Evolutionary conservation across 2,113 vertebrate species (phyloP).

Genomic region (Bolborhynchus lineola): DNA sequence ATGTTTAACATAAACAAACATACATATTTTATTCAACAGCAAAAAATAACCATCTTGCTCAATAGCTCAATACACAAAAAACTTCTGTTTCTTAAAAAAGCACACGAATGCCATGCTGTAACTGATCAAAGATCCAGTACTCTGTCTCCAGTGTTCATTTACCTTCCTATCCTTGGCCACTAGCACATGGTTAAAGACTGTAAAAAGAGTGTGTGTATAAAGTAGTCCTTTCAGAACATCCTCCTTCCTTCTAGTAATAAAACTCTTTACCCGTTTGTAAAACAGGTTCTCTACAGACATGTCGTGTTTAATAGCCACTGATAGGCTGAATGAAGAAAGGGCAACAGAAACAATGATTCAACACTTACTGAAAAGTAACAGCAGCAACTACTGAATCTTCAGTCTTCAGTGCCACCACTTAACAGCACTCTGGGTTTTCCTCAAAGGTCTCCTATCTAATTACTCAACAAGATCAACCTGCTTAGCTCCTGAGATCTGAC

Average conservation of each 20-base stretch:
- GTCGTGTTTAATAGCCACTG: not conserved
- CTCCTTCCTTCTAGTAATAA: not conserved
- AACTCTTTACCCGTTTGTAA: not conserved
- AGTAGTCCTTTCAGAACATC: not conserved
- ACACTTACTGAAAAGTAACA: not conserved
- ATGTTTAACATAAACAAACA: not conserved
- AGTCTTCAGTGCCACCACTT: not conserved
- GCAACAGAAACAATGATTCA: not conserved
- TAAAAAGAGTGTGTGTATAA: not conserved
- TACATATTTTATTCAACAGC: not conserved
- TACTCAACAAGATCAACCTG: not conserved
- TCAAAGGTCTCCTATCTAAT: slow-evolving; percentile 20
- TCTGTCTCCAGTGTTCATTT: not conserved
- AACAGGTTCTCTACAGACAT: not conserved
- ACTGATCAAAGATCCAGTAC: not conserved
- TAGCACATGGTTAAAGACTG: not conserved
- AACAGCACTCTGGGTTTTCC: not conserved
- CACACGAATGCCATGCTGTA: not conserved
- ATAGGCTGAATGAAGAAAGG: not conserved
- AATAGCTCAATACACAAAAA: not conserved
- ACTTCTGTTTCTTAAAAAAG: not conserved
- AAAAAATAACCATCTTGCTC: not conserved
- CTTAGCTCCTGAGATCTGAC: slow-evolving; percentile 12
- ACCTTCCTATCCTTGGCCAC: not conserved
- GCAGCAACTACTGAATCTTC: not conserved